These are phyloP conservation scores for Trissolcus brochymenae DNA, from an alignment of 2,888 invertebrate species.

Conservation along the genomic window DNA sequence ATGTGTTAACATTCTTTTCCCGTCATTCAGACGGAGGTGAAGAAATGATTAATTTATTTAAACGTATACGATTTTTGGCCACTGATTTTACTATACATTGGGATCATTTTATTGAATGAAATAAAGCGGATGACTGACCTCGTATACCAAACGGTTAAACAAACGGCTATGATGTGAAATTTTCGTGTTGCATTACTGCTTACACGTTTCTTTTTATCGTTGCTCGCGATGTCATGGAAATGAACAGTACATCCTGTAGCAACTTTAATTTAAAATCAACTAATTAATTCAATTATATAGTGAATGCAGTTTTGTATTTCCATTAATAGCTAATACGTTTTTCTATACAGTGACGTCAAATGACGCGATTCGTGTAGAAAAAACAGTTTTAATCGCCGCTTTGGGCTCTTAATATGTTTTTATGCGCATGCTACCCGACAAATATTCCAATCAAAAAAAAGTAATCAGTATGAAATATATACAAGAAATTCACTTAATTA, in stretches of 20 bases:
- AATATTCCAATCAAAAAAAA: not conserved
- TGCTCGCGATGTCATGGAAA: too few species aligned
- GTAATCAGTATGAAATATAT: not conserved
- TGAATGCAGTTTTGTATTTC: not conserved
- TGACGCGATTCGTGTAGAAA: not conserved
- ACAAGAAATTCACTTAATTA: constrained; percentile 4
- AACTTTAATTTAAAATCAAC: not conserved
- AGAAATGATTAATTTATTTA: too few species aligned
- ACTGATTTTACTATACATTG: too few species aligned
- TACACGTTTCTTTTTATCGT: too few species aligned
- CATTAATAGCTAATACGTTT: not conserved
- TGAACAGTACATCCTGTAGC: not conserved
- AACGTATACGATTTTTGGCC: too few species aligned
- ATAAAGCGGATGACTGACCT: too few species aligned
- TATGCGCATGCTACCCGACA: not conserved
- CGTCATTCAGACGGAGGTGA: too few species aligned
- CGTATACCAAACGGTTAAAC: too few species aligned
- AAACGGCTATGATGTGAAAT: too few species aligned
- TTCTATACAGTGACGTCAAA: not conserved
- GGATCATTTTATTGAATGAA: too few species aligned
- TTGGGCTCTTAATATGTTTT: not conserved
- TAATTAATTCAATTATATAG: not conserved
- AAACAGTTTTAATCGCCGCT: not conserved
- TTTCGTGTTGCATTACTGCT: too few species aligned
- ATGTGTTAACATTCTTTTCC: too few species aligned